Base-by-base conservation (phyloP, 1,140 invertebrate species). In the Camponotus pennsylvanicus region DNA sequence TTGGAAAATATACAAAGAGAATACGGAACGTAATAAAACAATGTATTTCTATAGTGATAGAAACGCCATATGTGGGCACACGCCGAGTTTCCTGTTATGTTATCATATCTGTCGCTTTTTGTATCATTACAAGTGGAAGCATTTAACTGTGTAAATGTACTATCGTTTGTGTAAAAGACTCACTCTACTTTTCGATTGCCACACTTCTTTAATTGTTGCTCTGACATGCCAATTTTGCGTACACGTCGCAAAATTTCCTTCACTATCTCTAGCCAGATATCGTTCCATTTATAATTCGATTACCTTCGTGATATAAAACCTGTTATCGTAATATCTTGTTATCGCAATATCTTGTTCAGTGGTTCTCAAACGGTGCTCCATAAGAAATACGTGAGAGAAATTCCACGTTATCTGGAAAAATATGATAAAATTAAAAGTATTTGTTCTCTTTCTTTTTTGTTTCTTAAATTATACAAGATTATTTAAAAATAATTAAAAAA, bases 21-120 rank as follows among this genome's bases (percentile, higher is more conserved):
- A 21, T 49, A 57, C 67, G 69, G 40, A 55, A 45, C 13, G 32
- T 18, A 52, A 84, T 78, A 89, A 83, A 87, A 84, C 59, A 67
- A 42, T 18, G 71, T 57, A 77, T 63, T 69, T 82, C 45, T n/a
- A 49, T 42, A 15, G 45, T 11, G 82, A 86, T 88, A 45, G 2
- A 86, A 34, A 59, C 70, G 34, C 45, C 37, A 85, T 70, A 87
- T 69, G 80, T 89, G 75, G 86, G 82, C 86, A 83, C 40, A 86
- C 32, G 66, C 49, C 34, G 63, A 32, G 59, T 86, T 89, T 89
- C 87, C 88, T 82, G 83, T 70, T 73, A 34, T 59, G 42, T 85
- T 87, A 84, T 87, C 86, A 42, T 64, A 70, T 86, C 52, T 70
- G 52, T 80, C 52, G 9, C 67, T n/a, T 6, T 70, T 80, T 70